Base-by-base conservation (phyloP, 2,113 vertebrate genomes). In the Dipodomys stephensi region DNA sequence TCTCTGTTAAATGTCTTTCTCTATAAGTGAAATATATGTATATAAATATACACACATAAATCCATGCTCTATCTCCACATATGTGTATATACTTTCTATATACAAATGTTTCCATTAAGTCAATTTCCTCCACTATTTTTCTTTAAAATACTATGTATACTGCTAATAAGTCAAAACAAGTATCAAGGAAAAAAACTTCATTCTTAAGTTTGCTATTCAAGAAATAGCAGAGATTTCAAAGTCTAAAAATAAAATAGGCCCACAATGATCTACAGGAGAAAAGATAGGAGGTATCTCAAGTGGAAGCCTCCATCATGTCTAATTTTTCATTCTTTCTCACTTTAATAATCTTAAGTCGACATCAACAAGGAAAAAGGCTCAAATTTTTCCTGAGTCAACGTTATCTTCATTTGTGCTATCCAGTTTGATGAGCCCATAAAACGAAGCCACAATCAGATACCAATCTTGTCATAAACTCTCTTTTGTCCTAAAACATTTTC, bases 131-230 rank as follows among this genome's bases (percentile, higher is more conserved):
- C 19, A 49, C 0, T 60, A 46, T 92, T 88, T 82, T 32, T 91
- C 88, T 80, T 92, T 85, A 92, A 94, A 97, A 95, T 78, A 32
- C 8, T 86, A 60, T 46, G 15, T 44, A 86, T 73, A 73, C 87
- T 94, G 57, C 84, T 94, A 57, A 91, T 11, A 73, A 5, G 53
- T 92, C 86, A 92, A 96, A 73, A 94, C 44, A 81, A 82, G 94
- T 30, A 13, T 79, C 12, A 12, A 82, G 49, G 49, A n/a, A 96
- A 96, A 78, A 46, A 92, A 96, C 9, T 89, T 67, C 93, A 69
- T 74, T 87, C 46, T 80, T 39, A 95, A 95, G 94, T 77, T 96
- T 73, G 76, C 94, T 97, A 94, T 83, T 96, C 83, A 94, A 85
- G 65, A 92, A 95, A 97, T 32, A n/a, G 22, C 28, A 35, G 3